Percentiles rank a stretch among this genome's conserved stretches.
Evolutionary conservation across 2,113 vertebrate genomes (phyloP).

Genomic region (Nothobranchius furzeri): DNA sequence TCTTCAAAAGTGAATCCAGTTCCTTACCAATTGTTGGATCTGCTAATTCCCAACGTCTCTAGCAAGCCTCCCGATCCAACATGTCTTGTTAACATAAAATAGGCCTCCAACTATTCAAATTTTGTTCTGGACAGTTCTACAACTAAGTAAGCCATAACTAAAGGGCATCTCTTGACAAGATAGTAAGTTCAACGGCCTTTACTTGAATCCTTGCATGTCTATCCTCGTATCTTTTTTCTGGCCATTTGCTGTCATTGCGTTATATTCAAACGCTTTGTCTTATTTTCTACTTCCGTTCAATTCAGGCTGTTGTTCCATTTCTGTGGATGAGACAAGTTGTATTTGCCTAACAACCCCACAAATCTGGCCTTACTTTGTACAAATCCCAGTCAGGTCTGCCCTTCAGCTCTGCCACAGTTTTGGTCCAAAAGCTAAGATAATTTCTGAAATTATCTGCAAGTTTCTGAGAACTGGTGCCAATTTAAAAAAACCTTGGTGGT

Average conservation of each 20-base stretch:
- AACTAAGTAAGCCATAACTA: slow-evolving; percentile 14
- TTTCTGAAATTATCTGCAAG: neutral
- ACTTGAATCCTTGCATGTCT: slow-evolving; percentile 29
- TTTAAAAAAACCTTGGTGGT: neutral
- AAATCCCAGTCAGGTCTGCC: slow-evolving; percentile 5
- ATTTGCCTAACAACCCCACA: too few species aligned
- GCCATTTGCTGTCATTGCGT: too few species aligned
- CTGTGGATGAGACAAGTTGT: too few species aligned
- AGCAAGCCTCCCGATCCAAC: slow-evolving; percentile 56
- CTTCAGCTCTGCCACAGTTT: neutral
- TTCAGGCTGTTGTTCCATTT: too few species aligned
- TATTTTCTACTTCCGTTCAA: too few species aligned
- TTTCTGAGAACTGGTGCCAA: neutral
- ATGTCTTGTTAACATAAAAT: slow-evolving; percentile 58
- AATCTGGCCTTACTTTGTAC: slow-evolving; percentile 6
- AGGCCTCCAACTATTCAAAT: slow-evolving; percentile 43
- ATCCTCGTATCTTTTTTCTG: slow-evolving; percentile 29
- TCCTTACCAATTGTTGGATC: slow-evolving; percentile 55
- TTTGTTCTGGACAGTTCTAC: slow-evolving; percentile 31
- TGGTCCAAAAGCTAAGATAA: neutral
- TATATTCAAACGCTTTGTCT: too few species aligned
- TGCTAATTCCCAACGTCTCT: slow-evolving; percentile 67
- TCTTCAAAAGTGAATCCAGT: slow-evolving; percentile 64
- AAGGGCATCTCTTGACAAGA: neutral
- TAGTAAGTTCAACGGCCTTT: too few species aligned